Base-by-base conservation (phyloP, 37 sponge, comb jelly and placozoan species). In the Theonella swinhoei region DNA sequence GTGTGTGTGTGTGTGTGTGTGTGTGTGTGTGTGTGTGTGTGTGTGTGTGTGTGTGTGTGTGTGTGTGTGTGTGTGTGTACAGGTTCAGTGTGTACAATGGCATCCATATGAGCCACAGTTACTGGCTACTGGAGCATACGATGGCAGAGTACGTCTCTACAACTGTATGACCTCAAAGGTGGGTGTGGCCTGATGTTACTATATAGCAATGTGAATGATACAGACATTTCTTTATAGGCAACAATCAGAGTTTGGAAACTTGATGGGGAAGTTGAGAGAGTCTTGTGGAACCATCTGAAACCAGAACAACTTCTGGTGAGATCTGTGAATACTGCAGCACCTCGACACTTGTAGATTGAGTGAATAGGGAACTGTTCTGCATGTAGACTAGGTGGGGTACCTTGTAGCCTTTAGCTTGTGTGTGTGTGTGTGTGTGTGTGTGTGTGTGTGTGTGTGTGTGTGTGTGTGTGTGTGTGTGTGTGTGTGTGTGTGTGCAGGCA, bases 251-350 rank as follows among this genome's bases (percentile, higher is more conserved):
- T 72, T 3, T 97, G 97, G 97, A 74, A 88, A 58, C 64, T 98
- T 29, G 60, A 38, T 42, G 92, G 97, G 34, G 94, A 99, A 67
- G 88, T 99, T 5, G 99, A 99, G 84, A 95, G 86, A 39, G 86
- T 96, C 2, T 3, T 95, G 4, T 99, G 99, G 99, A 90, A 96
- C 65, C 95, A 91, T 40, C 82, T 95, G 4, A 33, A 84, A 33
- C 91, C 99, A 58, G 78, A 88, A 24, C 61, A 66, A 28, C 85
- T 99, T 19, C 64, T 99, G 73, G 96, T 93, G 24, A 80, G 90
- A n/a, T n/a, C n/a, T n/a, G n/a, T n/a, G 19, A 30, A n/a, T 30
- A 30, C 7, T 66, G 67, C 19, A 66, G 67, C 26, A 30, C 31
- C 11, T 19, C 31, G 67, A 19, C 31, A 66, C 26, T 23, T 22